These are phyloP conservation scores for Eleutherodactylus coqui DNA, from an alignment of 2,797 vertebrate genomes.

Conservation along the genomic window DNA sequence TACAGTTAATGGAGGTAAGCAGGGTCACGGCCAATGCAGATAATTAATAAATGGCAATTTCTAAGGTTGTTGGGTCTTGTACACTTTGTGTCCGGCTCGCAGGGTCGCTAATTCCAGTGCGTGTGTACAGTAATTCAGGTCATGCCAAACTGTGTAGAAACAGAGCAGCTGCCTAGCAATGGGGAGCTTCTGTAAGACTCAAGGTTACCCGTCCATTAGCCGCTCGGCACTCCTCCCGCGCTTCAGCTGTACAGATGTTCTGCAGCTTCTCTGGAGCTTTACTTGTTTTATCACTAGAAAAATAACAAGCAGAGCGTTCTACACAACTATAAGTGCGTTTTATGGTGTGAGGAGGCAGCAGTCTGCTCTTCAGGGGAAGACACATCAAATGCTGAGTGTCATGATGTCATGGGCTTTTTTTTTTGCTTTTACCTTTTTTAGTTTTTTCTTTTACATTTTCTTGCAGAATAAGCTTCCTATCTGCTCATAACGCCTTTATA, in stretches of 20 bases:
- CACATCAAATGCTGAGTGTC: too few relatives aligned
- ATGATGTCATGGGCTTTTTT: neutral
- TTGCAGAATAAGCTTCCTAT: neutral
- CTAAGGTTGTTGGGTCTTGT: neutral
- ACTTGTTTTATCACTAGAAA: conserved; percentile 29
- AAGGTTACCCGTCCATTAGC: conserved; percentile 64
- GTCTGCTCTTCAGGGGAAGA: too few relatives aligned
- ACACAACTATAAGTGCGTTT: neutral
- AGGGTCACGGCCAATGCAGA: too few relatives aligned
- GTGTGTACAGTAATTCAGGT: conserved; percentile 6
- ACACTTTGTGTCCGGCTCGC: neutral
- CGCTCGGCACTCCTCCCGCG: conserved; percentile 57
- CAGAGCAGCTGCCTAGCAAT: conserved; percentile 43
- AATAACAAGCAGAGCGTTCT: neutral
- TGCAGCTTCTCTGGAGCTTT: conserved; percentile 43
- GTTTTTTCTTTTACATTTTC: neutral
- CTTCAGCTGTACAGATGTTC: conserved; percentile 34
- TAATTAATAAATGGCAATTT: neutral
- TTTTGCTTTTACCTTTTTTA: neutral
- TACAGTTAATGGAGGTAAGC: too few relatives aligned
- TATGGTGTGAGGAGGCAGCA: neutral
- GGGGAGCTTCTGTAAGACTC: conserved; percentile 46
- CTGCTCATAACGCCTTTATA: too few relatives aligned
- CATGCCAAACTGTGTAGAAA: conserved; percentile 53
- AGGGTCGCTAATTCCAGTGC: neutral